Base-by-base conservation (phyloP, 2,888 invertebrate species). In the Boloria euphrosyne region DNA sequence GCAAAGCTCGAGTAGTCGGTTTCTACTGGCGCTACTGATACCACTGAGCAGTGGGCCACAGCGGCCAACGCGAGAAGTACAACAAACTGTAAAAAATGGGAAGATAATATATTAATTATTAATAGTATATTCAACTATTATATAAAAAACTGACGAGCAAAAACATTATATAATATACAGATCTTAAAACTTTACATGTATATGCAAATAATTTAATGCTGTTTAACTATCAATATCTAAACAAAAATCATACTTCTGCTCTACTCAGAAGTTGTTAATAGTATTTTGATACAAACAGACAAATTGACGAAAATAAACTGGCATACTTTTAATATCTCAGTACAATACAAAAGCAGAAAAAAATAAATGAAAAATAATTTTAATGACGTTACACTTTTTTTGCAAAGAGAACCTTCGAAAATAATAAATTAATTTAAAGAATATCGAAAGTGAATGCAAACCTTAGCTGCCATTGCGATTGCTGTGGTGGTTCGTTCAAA, bases 1-100 rank as follows among this genome's bases (percentile, higher is more conserved):
- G 90, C 87, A 85, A 90, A 91, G 83, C 88, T 90, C 76, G 78
- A 83, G 84, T 87, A 88, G 79, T 87, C 85, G 82, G 86, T 77
- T 83, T 82, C 83, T 61, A 62, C 59, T 66, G 51, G 57, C 43
- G 67, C 93, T 72, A 93, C 85, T 74, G 93, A 93, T 80, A 90
- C 90, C 75, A 93, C 93, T 68, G 87, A 89, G 78, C 84, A 78
- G 71, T 85, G 88, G 73, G 83, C 86, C 74, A 80, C 79, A 73
- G 85, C 86, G 76, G 83, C 86, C 71, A 88, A 74, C 81, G 93
- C 80, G 78, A 90, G 83, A 76, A 73, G 84, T 76, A 71, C 84
- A 72, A 82, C 74, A 65, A 90, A 88, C 90, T 94, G 83, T 75
- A 87, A 83, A 78, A 75, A 71, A 16, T 53, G 3, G 2, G 13